A percentile compares a stretch with the other conserved stretches of the same genome.
Conservation (phyloP, 2,888 invertebrate genomes). For the Griposia aprilina region DNA sequence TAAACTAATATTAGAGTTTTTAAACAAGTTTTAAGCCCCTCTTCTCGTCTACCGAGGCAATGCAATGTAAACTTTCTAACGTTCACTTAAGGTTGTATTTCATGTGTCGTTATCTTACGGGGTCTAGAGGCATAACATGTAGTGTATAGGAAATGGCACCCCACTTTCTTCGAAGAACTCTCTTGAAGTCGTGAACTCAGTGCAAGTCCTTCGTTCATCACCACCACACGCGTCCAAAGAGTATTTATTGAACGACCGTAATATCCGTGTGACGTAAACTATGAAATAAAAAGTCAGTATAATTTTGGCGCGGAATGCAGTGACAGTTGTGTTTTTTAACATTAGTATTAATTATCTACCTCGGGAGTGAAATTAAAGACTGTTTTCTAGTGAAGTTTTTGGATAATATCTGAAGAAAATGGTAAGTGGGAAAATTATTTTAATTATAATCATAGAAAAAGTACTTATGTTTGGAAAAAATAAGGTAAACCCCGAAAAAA, state of each 20-base stretch:
- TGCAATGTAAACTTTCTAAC: slow-evolving; percentile 16
- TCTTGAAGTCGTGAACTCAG: slow-evolving; percentile 42
- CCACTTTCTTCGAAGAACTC: slow-evolving; percentile 65
- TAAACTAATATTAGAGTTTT: slow-evolving; percentile 62
- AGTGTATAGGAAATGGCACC: slow-evolving; percentile 61
- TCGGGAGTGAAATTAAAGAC: slow-evolving; percentile 42
- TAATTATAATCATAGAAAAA: background rate
- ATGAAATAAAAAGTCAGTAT: slow-evolving; percentile 53
- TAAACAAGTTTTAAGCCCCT: slow-evolving; percentile 31
- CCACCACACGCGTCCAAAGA: slow-evolving; percentile 47
- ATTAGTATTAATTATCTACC: background rate
- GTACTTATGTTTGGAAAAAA: background rate
- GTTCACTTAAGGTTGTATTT: slow-evolving; percentile 13
- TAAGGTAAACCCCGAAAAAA: background rate
- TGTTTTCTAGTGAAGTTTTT: slow-evolving; percentile 45
- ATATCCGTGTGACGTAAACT: slow-evolving; percentile 25
- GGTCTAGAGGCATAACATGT: slow-evolving; percentile 33
- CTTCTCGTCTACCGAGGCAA: slow-evolving; percentile 5
- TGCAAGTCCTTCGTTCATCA: slow-evolving; percentile 37
- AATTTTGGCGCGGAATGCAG: slow-evolving; percentile 67
- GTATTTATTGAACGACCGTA: slow-evolving; percentile 1
- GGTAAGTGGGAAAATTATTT: slow-evolving; percentile 45
- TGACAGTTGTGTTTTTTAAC: slow-evolving; percentile 59
- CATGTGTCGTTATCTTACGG: slow-evolving; percentile 22
- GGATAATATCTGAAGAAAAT: slow-evolving; percentile 57